Evolutionary conservation across 2,888 invertebrate species (phyloP).

Genomic region (Rhopalosiphum nymphaeae): DNA sequence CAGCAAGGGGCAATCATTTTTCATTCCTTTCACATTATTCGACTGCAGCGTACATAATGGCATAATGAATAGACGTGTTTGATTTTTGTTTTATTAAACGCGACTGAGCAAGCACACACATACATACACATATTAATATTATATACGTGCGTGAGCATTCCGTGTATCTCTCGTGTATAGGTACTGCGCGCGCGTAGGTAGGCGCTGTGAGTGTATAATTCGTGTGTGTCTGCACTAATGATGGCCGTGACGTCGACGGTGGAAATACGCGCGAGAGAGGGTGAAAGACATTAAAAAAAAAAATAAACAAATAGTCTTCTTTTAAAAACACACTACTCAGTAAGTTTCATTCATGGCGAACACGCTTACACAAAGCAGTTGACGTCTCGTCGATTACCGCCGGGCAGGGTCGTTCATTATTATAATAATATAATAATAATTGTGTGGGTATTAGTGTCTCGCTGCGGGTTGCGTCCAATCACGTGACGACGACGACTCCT

Average conservation of each 20-base stretch:
- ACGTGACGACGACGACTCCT: not conserved
- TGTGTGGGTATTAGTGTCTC: not conserved
- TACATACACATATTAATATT: not conserved
- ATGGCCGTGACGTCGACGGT: conserved; percentile 16
- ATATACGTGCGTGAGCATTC: not conserved
- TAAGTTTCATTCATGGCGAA: conserved; percentile 35
- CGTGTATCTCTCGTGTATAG: not conserved
- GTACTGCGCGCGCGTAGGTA: not conserved
- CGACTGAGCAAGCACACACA: not conserved
- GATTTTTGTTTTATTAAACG: conserved; percentile 64
- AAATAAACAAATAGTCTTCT: not conserved
- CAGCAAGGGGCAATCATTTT: conserved; percentile 59
- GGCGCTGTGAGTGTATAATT: not conserved
- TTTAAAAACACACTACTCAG: not conserved
- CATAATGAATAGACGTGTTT: conserved; percentile 60
- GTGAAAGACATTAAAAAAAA: conserved; percentile 13
- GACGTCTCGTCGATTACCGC: conserved; percentile 19
- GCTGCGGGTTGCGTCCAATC: not conserved
- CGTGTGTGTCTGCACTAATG: conserved; percentile 49
- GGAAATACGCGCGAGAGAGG: not conserved
- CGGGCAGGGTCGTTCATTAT: not conserved
- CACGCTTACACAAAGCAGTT: conserved; percentile 5
- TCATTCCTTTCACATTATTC: conserved; percentile 61
- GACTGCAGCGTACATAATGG: conserved; percentile 14
- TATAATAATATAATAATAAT: not conserved